These are phyloP conservation scores for Microchirus variegatus DNA, from an alignment of 2,797 vertebrate genomes.

Conservation along the genomic window DNA sequence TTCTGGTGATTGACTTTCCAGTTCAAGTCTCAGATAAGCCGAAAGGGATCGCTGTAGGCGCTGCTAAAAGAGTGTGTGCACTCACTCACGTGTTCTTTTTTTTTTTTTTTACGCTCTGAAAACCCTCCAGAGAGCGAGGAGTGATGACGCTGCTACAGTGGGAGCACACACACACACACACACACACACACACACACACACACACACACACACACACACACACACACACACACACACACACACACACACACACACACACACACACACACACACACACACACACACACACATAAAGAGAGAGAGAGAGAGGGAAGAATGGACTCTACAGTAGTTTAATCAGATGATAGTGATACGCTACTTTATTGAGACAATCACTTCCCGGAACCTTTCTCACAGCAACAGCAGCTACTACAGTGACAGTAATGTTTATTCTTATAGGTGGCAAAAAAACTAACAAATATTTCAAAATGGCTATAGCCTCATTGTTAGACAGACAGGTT, in stretches of 20 bases:
- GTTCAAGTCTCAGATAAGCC: constrained; percentile 81
- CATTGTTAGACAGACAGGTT: no score
- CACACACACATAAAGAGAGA: constrained; percentile 3
- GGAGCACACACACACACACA: constrained; percentile 44
- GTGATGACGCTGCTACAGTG: constrained; percentile 75
- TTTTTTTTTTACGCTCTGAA: constrained; percentile 72
- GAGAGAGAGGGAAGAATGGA: constrained; percentile 29
- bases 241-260: neutral
- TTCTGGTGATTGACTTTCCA: constrained; percentile 56
- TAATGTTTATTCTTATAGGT: no score
- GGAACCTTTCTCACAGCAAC: constrained; percentile 21
- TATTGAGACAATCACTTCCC: constrained; percentile 49
- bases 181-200: neutral
- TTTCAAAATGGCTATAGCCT: no score
- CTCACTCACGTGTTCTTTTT: constrained; percentile 55
- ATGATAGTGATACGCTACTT: constrained; percentile 60
- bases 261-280: neutral
- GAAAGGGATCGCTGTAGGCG: constrained; percentile 88
- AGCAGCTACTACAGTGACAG: constrained; percentile 5
- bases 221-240: neutral
- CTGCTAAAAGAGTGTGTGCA: constrained; percentile 80
- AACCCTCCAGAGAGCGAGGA: constrained; percentile 74
- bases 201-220: neutral
- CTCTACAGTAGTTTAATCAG: constrained; percentile 55
- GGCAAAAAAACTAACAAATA: no score